A percentile compares a stretch with the other conserved stretches of the same genome.
These are phyloP conservation scores for Oplegnathus fasciatus DNA, from an alignment of 2,113 vertebrate genomes.

Conservation along the genomic window DNA sequence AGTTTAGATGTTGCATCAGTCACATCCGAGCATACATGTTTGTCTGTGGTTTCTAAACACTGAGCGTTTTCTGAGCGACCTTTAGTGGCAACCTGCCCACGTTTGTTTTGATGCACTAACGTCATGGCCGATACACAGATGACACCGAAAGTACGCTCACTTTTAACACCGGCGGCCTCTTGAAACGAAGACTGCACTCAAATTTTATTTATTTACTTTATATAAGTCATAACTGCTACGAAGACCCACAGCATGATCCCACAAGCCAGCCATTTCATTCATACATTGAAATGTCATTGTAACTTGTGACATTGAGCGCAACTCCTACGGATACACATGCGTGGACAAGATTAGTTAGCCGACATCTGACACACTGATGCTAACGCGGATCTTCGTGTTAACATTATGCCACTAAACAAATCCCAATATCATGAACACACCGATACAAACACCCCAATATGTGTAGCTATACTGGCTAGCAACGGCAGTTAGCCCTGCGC, in stretches of 20 bases:
- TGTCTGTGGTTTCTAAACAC: neutral
- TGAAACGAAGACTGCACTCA: too few relatives aligned
- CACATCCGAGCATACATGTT: neutral
- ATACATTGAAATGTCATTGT: constrained; percentile 53
- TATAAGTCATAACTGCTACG: too few relatives aligned
- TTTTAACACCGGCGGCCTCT: neutral
- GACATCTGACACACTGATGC: neutral
- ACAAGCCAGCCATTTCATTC: constrained; percentile 26
- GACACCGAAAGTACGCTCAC: neutral
- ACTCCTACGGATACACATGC: constrained; percentile 5
- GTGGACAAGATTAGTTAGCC: neutral
- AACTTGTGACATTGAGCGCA: constrained; percentile 53
- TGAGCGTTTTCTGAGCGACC: neutral
- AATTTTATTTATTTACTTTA: too few relatives aligned
- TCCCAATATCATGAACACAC: neutral
- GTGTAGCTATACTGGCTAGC: constrained; percentile 9
- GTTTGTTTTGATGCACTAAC: constrained; percentile 33
- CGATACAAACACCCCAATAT: neutral
- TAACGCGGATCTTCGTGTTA: neutral
- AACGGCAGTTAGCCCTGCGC: constrained; percentile 14
- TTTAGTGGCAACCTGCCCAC: constrained; percentile 3
- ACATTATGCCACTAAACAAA: neutral
- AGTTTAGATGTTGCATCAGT: constrained; percentile 2
- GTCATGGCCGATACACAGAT: neutral
- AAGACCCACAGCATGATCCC: too few relatives aligned